Evolutionary conservation across 2,113 vertebrate species (phyloP), one percentile per base, ranked within the genome.

Genomic region (Baryphthengus martii): DNA sequence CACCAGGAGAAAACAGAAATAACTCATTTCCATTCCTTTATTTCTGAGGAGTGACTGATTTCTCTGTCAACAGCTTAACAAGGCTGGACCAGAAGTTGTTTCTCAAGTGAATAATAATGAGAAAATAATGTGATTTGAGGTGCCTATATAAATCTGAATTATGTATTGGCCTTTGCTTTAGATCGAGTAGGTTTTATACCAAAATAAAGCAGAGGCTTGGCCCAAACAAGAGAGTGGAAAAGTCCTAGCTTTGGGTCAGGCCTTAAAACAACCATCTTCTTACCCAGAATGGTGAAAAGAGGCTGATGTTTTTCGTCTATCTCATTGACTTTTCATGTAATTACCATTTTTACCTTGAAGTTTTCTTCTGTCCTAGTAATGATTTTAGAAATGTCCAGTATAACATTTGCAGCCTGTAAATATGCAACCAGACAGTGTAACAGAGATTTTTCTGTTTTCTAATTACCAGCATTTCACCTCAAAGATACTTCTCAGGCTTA

Each of bases 11-110:
- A 96, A 97, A 93, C 52, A 93, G 88, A 90, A 94, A 95, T 88
- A 95, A 88, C 44, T 95, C 24, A 92, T 94, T 96, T 97, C 78
- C 85, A 88, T 96, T 90, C 65, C 61, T 93, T 95, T 94, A 55
- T 94, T 96, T 96, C 85, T 81, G 52, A 82, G 33, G 29, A 94
- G 59, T 90, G 90, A 94, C 85, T 86, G 87, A 96, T 94, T 94
- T 97, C 52, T 90, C 79, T 96, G 91, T 93, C 78, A 96, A 91
- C 78, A 90, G 24, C 71, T 94, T 91, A 88, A 71, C 63, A 75
- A 86, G 76, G 17, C 78, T 86, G 72, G 59, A 96, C 75, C 33
- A 84, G 67, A 62, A 88, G 13, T 52, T 74, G 55, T 66, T 93
- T 35, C 72, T 94, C 72, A 86, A 90, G 65, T 71, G 90, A 95